phyloP scores from a whole-genome alignment of 2,797 vertebrate species.

The Anguilla anguilla region DNA sequence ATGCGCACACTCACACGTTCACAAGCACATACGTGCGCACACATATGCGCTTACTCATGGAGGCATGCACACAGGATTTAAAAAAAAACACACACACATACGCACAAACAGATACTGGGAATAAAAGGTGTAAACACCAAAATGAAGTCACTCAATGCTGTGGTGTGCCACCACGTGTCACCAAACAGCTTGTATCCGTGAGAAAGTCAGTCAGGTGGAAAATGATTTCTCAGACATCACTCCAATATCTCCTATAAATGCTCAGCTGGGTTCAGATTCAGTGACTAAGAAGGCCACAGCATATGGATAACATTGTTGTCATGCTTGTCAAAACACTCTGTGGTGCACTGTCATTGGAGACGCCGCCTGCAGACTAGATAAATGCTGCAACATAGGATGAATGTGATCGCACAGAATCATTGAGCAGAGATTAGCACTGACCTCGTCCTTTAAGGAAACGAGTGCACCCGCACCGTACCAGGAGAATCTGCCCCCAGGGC shows the following conservation, averaged over 20 bases:
- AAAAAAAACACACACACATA: neutral
- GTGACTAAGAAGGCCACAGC: neutral
- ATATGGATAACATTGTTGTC: neutral
- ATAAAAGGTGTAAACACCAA: neutral
- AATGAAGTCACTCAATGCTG: neutral
- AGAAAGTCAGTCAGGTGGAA: neutral
- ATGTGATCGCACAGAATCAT: neutral
- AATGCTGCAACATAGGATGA: neutral
- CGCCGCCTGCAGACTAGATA: neutral
- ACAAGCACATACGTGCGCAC: neutral
- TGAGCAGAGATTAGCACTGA: neutral
- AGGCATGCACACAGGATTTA: neutral
- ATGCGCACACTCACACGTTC: too few species aligned
- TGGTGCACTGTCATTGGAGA: neutral
- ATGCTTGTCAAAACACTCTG: neutral
- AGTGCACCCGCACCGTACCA: neutral
- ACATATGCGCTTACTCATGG: neutral
- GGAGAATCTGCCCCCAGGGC: neutral
- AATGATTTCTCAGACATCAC: neutral
- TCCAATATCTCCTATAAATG: neutral
- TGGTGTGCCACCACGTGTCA: neutral
- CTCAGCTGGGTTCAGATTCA: neutral
- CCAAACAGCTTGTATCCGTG: neutral
- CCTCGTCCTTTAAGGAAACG: neutral
- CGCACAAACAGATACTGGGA: neutral